Conservation (phyloP, 2,797 vertebrate genomes). For the Acomys russatus region DNA sequence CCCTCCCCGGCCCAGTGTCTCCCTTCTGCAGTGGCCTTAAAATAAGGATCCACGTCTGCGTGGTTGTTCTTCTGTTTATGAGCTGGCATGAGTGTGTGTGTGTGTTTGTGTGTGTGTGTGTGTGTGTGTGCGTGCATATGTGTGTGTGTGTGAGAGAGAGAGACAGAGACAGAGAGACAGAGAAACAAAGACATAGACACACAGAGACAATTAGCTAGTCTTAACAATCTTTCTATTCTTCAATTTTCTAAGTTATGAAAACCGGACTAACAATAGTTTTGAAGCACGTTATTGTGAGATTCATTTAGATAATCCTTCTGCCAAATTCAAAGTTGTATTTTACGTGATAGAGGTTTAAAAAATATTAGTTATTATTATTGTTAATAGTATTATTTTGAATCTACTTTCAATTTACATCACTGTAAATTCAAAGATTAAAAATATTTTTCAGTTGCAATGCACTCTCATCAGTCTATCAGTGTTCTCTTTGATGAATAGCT, state of each 20-base stretch:
- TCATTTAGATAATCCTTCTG: conserved; percentile 6
- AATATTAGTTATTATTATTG: not conserved
- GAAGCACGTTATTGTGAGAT: conserved; percentile 11
- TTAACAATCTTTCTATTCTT: not conserved
- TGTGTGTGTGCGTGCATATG: not conserved
- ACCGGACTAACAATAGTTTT: not conserved
- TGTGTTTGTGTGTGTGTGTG: not conserved
- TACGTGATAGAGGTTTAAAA: not conserved
- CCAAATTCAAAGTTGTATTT: not conserved
- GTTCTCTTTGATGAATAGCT: conserved; percentile 24
- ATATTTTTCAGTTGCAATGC: not conserved
- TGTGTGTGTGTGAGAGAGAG: not conserved
- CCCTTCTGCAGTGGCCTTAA: not conserved
- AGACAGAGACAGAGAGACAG: not conserved
- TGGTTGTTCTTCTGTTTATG: not conserved
- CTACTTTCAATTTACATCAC: conserved; percentile 23
- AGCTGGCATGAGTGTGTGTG: not conserved
- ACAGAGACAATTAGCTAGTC: not conserved
- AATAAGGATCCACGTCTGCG: not conserved
- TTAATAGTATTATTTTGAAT: not conserved
- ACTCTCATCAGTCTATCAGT: not conserved
- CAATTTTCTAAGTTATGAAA: conserved; percentile 52
- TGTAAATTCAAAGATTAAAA: conserved; percentile 52
- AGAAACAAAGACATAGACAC: not conserved
- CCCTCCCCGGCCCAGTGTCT: not conserved